Conservation (phyloP, 2,888 invertebrate species). For the Idaea dimidiata region DNA sequence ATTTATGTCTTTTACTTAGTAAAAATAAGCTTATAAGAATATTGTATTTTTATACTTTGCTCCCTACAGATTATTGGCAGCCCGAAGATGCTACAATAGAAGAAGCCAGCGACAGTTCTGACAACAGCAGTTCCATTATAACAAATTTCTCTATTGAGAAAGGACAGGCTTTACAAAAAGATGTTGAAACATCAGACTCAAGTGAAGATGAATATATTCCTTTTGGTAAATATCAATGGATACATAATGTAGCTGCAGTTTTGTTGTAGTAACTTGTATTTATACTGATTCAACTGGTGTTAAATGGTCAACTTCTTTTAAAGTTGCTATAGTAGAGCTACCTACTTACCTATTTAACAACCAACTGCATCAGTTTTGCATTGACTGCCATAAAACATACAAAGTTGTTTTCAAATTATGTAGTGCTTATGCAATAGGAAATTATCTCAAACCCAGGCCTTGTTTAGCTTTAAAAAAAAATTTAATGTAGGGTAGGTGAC, state of each 20-base stretch:
- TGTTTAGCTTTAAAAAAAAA: too few relatives aligned
- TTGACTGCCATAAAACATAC: too few relatives aligned
- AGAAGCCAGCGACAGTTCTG: conserved; percentile 72
- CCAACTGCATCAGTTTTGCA: too few relatives aligned
- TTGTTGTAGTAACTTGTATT: too few relatives aligned
- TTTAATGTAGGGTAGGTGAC: too few relatives aligned
- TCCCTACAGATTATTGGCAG: conserved; percentile 65
- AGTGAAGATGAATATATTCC: conserved; percentile 78
- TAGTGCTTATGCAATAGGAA: not conserved
- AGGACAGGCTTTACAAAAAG: conserved; percentile 59
- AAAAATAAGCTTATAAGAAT: not conserved
- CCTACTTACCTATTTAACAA: too few relatives aligned
- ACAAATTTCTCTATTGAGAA: conserved; percentile 70
- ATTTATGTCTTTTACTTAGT: too few relatives aligned
- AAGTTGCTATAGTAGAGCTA: not conserved
- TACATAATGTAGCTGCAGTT: not conserved
- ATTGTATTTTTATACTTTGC: conserved; percentile 14
- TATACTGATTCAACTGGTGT: not conserved
- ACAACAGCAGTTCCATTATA: conserved; percentile 67
- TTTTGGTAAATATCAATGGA: conserved; percentile 43
- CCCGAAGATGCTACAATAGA: conserved; percentile 66
- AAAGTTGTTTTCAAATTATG: not conserved
- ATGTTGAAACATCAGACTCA: conserved; percentile 66
- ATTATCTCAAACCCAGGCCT: not conserved
- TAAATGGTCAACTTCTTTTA: not conserved